phyloP scores from a whole-genome alignment of 2,888 invertebrate genomes.

The Calliphora vomitoria region DNA sequence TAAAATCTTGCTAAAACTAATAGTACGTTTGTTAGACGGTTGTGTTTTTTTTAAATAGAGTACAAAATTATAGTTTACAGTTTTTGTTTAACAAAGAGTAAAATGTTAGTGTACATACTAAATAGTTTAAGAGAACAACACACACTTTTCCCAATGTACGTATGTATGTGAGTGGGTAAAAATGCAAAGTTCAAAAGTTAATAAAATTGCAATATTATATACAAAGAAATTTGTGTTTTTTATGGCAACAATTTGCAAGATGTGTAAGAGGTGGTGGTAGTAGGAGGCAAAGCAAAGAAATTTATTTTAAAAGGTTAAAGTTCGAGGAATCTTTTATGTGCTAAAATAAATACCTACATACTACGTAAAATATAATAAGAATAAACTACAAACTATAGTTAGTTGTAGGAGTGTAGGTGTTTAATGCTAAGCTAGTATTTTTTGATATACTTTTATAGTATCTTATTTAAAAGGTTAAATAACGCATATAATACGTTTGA shows the following conservation, averaged over 20 bases:
- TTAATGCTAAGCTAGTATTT: not conserved
- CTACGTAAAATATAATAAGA: not conserved
- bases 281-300: conserved; percentile 32
- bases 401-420: not conserved
- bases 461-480: conserved; percentile 34
- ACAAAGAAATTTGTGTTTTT: conserved; percentile 18
- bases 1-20: conserved; percentile 36
- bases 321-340: conserved; percentile 61
- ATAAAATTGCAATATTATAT: conserved; percentile 65
- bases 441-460: not conserved
- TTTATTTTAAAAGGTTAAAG: conserved; percentile 64
- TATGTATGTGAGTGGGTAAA: conserved; percentile 21
- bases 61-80: conserved; percentile 14
- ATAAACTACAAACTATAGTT: not conserved
- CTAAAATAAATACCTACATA: conserved; percentile 32
- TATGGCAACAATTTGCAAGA: conserved; percentile 31
- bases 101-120: conserved; percentile 39
- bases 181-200: conserved; percentile 64
- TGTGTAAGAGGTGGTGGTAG: not conserved
- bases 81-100: conserved; percentile 24
- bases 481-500: not conserved
- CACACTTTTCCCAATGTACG: not conserved
- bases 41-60: conserved; percentile 15
- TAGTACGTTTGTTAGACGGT: not conserved
- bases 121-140: conserved; percentile 43